Evolutionary conservation across 2,797 vertebrate genomes (phyloP).

Genomic region (Ctenosaura bakeri): DNA sequence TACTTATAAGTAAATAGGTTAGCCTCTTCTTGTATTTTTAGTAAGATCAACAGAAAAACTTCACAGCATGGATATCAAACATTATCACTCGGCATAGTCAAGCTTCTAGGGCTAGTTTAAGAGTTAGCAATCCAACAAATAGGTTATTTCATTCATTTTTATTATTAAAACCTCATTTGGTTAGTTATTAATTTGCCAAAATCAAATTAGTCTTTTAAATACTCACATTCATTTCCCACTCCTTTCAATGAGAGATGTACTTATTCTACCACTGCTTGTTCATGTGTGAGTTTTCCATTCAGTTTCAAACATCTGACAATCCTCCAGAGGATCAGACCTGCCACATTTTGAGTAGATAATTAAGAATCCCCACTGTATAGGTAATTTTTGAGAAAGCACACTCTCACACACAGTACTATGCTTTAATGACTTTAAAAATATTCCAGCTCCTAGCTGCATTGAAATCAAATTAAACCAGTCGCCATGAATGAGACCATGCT

Average conservation of each 20-base stretch:
- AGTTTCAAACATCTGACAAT: neutral
- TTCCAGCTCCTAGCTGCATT: neutral
- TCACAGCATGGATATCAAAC: neutral
- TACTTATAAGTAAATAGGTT: neutral
- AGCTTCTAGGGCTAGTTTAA: neutral
- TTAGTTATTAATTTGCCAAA: constrained; percentile 2
- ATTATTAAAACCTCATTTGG: neutral
- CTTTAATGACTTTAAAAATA: neutral
- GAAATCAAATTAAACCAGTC: neutral
- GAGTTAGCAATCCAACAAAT: neutral
- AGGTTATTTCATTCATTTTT: neutral
- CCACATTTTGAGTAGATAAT: neutral
- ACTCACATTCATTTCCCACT: neutral
- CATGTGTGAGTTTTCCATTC: neutral
- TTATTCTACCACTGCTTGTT: neutral
- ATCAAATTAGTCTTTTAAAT: neutral
- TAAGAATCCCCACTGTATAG: neutral
- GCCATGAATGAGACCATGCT: neutral
- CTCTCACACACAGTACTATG: neutral
- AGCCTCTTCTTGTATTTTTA: neutral
- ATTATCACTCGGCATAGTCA: neutral
- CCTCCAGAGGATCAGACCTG: neutral
- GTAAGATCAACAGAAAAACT: neutral
- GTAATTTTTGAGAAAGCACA: neutral
- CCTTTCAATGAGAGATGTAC: neutral